These are phyloP conservation scores for Idaea aversata DNA, from an alignment of 2,888 invertebrate species.

Conservation along the genomic window DNA sequence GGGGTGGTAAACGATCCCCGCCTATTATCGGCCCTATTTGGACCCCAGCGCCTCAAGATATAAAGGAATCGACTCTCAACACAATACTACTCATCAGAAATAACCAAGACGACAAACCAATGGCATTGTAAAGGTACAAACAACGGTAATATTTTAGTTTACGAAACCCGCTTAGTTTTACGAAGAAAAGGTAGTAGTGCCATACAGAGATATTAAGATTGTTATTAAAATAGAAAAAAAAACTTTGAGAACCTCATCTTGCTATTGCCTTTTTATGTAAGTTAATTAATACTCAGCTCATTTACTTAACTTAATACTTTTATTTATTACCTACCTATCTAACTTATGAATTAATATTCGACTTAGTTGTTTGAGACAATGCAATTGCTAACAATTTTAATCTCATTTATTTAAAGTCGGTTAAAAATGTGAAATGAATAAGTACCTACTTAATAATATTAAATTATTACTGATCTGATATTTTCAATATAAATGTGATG, in stretches of 20 bases:
- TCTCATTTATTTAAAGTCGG: too few species aligned
- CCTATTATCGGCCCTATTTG: constrained; percentile 75
- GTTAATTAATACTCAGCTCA: not conserved
- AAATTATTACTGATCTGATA: too few species aligned
- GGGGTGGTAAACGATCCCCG: constrained; percentile 72
- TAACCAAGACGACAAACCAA: constrained; percentile 36
- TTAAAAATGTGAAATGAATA: too few species aligned
- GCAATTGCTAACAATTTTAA: too few species aligned
- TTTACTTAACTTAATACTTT: not conserved
- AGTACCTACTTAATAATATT: too few species aligned
- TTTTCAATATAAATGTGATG: too few species aligned
- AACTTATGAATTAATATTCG: too few species aligned
- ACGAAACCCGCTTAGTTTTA: constrained; percentile 26
- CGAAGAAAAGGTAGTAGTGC: constrained; percentile 12
- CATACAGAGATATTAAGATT: not conserved
- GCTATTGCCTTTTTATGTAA: not conserved
- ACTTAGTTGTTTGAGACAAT: too few species aligned
- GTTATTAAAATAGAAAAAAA: not conserved
- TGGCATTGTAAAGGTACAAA: constrained; percentile 41
- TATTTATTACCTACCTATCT: not conserved
- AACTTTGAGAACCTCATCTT: not conserved
- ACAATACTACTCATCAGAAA: constrained; percentile 60
- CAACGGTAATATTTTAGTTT: constrained; percentile 17
- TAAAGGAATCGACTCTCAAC: constrained; percentile 56
- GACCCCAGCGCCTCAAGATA: constrained; percentile 55